Conservation (phyloP, 1,140 invertebrate species). For the Catajapyx aquilonaris region DNA sequence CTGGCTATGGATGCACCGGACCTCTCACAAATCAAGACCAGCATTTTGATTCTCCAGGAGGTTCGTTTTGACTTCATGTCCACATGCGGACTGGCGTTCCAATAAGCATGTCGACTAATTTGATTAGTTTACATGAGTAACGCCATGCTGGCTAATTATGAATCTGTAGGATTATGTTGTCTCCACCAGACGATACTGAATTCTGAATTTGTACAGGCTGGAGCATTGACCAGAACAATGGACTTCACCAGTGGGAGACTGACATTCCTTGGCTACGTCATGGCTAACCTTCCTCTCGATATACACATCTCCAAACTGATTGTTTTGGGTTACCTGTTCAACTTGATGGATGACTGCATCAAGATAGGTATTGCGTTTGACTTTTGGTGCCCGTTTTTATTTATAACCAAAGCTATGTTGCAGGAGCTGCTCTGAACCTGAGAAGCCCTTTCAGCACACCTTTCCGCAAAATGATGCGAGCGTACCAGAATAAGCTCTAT, state of each 20-base stretch:
- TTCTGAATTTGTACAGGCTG: conserved; percentile 30
- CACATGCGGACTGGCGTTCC: background rate
- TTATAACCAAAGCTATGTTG: conserved; percentile 15
- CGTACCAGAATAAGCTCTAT: conserved; percentile 52
- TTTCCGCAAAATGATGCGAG: conserved; percentile 41
- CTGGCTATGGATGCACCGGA: conserved; percentile 73
- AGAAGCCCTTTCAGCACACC: conserved; percentile 60
- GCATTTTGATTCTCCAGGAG: conserved; percentile 70
- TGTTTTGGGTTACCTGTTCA: conserved; percentile 68
- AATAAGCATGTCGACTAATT: too few relatives aligned
- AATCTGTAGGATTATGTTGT: too few relatives aligned
- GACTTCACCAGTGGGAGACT: too few relatives aligned
- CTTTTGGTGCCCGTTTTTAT: conserved; percentile 3
- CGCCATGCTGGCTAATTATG: too few relatives aligned
- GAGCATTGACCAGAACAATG: too few relatives aligned
- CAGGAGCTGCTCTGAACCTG: conserved; percentile 53
- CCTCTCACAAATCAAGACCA: conserved; percentile 52
- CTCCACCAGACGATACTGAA: too few relatives aligned
- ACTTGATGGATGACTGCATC: conserved; percentile 58
- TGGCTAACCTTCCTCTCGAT: conserved; percentile 63
- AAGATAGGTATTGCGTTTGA: conserved; percentile 49
- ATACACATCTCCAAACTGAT: conserved; percentile 65
- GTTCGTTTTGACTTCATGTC: too few relatives aligned
- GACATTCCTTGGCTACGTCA: conserved; percentile 64
- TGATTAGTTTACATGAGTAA: too few relatives aligned